Base-by-base conservation (phyloP, 2,797 vertebrate species). In the Choloepus didactylus region DNA sequence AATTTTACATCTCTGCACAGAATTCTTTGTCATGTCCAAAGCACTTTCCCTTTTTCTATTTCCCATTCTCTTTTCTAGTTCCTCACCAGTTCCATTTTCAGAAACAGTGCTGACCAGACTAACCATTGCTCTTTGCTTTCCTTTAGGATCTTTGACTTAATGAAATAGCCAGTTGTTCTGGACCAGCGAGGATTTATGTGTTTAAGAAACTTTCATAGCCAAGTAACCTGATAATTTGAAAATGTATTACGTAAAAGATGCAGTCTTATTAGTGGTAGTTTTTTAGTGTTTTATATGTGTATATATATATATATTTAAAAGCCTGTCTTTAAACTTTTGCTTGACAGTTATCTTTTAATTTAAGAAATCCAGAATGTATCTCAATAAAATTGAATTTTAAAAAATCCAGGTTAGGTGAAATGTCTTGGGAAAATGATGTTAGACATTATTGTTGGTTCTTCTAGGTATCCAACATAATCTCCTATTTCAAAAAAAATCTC, bases 391-490 rank as follows among this genome's bases (percentile, higher is more conserved):
- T 67, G 64, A 31, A 10, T 9, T 67, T 44, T 31, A 38, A 44
- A 16, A 46, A 85, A 14, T 85, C 3, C 8, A 35, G 31, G 38
- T 83, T 80, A 64, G 35, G 80, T 82, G 79, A 19, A 79, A 21
- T 3, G 10, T 49, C 10, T 85, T 94, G 62, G 51, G 8, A 31
- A 44, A 73, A 89, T 93, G 70, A 44, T 59, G 38, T 73, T 88
- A 70, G 66, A 64, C 76, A 35, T 66, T 82, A 27, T 80, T 95
- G 82, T 69, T 54, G 62, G 27, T 93, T 89, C 10, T 89, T 88
- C 3, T 83, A 54, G 67, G 14, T 93, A 60, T 11, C 18, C 23
- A 81, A 23, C 7, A 16, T 51, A 27, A 62, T 64, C 9, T 69
- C 11, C 5, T 69, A 11, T 81, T 49, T 49, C 35, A 29, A 27